These are phyloP conservation scores for Listronotus oregonensis DNA, from an alignment of 1,140 invertebrate genomes.

Conservation along the genomic window DNA sequence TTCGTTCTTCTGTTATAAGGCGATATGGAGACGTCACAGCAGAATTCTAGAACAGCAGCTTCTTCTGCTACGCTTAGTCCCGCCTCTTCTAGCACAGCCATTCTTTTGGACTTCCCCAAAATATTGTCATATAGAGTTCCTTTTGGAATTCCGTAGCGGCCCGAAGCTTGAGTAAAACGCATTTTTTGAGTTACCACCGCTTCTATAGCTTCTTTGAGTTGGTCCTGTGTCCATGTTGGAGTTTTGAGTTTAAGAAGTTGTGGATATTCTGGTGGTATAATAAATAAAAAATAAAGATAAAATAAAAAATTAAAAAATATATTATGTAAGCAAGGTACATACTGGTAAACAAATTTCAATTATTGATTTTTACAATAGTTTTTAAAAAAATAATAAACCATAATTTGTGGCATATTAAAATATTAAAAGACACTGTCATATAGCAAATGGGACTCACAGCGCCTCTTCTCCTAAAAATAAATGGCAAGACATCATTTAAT, in stretches of 20 bases:
- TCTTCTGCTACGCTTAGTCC: conserved; percentile 68
- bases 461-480: neutral
- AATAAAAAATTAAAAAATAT: neutral
- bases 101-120: conserved; percentile 75
- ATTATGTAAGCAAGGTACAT: neutral
- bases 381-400: no score
- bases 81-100: conserved; percentile 74
- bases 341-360: no score
- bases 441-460: no score
- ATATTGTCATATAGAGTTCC: conserved; percentile 81
- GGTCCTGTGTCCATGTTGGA: conserved; percentile 75
- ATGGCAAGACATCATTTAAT: conserved; percentile 16
- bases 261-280: conserved; percentile 60
- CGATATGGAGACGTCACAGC: conserved; percentile 72
- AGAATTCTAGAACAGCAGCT: conserved; percentile 70
- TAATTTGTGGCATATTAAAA: no score
- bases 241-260: conserved; percentile 71
- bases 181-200: conserved; percentile 76
- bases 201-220: conserved; percentile 75
- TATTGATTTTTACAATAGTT: no score
- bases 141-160: conserved; percentile 74
- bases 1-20: conserved; percentile 75
- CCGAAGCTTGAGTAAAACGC: conserved; percentile 76
- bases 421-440: no score
- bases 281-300: conserved; percentile 22